Base-by-base conservation (phyloP, 1,140 invertebrate genomes). In the Ctenoplectra terminalis region DNA sequence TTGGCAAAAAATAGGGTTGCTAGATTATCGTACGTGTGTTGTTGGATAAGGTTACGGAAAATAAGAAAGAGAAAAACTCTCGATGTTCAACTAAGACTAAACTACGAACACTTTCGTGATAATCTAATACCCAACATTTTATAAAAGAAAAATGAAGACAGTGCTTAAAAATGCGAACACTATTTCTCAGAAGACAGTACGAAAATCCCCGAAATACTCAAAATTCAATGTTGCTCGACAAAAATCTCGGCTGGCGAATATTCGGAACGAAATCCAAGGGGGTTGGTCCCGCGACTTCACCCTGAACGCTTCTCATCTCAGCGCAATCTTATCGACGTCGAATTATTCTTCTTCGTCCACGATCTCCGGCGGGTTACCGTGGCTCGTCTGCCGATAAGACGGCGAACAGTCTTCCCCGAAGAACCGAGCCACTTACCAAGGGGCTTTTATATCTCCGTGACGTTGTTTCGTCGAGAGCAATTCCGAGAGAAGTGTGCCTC, bases 301-400 rank as follows among this genome's bases (percentile, higher is more conserved):
- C 37, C 37, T 1, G 31, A 15, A 26, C 34, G 23, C 37, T 60
- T 48, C 31, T n/a, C 23, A 9, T n/a, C 23, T 46, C 8, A 23
- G 11, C 29, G 54, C 43, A 79, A 79, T 79, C 76, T 79, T 79
- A 79, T 79, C 67, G 76, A 72, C 54, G 56, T 29, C 29, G 56
- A 79, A 79, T 79, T 79, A 79, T 72, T 79, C 76, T 72, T 79
- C 67, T 61, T 79, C 67, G 61, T 67, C 48, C n/a, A 66, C 60
- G 73, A 75, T 75, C 58, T 61, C 76, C 43, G 58, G 20, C 66
- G n/a, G 23, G 31, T 34, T 60, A 26, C 73, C 46, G 17, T 31
- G 56, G 40, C 37, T 58, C 56, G 56, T 15, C 31, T 48, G 46
- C 31, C 76, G 76, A 72, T 79, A 79, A 61, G 54, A 31, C 43